Percentiles rank a stretch among this genome's conserved stretches.
phyloP scores from a whole-genome alignment of 2,888 invertebrate species.

The Cephonodes hylas region DNA sequence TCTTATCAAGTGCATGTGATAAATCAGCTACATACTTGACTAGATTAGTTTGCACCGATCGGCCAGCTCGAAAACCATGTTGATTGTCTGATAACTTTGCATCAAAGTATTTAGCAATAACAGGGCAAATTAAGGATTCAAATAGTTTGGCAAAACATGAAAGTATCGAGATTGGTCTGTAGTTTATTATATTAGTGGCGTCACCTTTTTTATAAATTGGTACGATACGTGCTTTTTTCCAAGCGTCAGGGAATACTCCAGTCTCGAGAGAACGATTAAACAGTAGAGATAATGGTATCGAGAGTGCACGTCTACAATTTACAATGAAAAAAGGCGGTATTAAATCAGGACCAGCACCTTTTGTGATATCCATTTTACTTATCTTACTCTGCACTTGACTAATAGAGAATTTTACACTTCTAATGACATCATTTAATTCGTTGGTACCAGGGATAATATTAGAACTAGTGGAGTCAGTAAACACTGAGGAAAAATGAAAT shows the following conservation, averaged over 20 bases:
- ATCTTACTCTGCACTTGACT: not conserved
- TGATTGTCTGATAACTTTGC: too few species aligned
- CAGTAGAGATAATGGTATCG: not conserved
- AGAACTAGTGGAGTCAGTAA: not conserved
- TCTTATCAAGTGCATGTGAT: too few species aligned
- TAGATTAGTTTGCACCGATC: too few species aligned
- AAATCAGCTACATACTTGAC: too few species aligned
- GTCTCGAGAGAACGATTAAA: slow-evolving; percentile 3
- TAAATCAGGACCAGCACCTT: slow-evolving; percentile 3
- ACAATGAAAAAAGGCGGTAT: not conserved
- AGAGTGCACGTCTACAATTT: not conserved
- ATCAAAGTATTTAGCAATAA: too few species aligned
- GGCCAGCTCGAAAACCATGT: too few species aligned
- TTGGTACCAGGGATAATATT: not conserved
- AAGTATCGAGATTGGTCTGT: not conserved
- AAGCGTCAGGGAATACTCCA: slow-evolving; percentile 8
- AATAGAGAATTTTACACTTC: not conserved
- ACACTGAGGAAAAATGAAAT: not conserved
- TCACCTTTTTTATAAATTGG: slow-evolving; percentile 9
- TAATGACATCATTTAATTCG: not conserved
- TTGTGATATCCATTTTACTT: slow-evolving; percentile 1
- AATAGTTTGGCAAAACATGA: too few species aligned
- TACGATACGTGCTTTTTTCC: slow-evolving; percentile 13
- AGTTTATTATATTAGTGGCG: not conserved
- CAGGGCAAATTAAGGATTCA: too few species aligned